phyloP scores from a whole-genome alignment of 1,140 invertebrate species.

The Aricia agestis region DNA sequence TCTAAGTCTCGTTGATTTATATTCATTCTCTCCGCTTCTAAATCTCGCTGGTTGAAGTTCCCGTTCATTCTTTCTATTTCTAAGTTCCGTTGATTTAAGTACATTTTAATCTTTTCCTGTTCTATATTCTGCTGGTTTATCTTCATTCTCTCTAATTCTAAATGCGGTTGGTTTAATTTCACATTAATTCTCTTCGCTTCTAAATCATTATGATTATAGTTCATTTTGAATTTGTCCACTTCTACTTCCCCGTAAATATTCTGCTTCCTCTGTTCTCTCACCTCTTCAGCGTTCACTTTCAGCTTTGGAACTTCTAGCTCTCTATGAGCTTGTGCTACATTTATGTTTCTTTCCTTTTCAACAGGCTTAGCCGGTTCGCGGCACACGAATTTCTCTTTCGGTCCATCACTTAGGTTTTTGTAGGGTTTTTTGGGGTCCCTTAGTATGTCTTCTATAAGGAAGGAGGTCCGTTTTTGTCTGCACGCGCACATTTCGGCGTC shows the following conservation, averaged over 20 bases:
- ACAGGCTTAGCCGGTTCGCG: slow-evolving; percentile 15
- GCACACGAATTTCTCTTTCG: slow-evolving; percentile 40
- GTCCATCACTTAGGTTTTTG: slow-evolving; percentile 41
- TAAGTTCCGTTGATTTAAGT: too few species aligned
- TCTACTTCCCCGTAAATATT: background rate
- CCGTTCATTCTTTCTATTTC: too few species aligned
- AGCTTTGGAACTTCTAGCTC: slow-evolving; percentile 42
- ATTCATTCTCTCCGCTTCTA: background rate
- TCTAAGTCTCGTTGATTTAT: background rate
- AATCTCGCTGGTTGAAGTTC: too few species aligned
- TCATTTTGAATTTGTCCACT: too few species aligned
- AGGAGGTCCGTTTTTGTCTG: slow-evolving; percentile 56
- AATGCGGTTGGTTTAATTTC: too few species aligned
- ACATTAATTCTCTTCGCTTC: too few species aligned
- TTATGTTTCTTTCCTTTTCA: slow-evolving; percentile 29
- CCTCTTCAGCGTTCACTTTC: background rate
- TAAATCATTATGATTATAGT: too few species aligned
- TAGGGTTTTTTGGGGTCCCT: slow-evolving; percentile 44
- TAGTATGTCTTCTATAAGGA: slow-evolving; percentile 66
- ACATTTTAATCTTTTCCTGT: too few species aligned
- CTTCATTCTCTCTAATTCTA: too few species aligned
- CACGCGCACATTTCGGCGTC: slow-evolving; percentile 62
- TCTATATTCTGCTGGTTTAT: too few species aligned
- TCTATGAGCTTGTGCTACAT: slow-evolving; percentile 40
- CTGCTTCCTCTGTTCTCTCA: background rate